These are phyloP conservation scores for Cyanoramphus novaezelandiae DNA, from an alignment of 2,113 vertebrate species.

Conservation along the genomic window DNA sequence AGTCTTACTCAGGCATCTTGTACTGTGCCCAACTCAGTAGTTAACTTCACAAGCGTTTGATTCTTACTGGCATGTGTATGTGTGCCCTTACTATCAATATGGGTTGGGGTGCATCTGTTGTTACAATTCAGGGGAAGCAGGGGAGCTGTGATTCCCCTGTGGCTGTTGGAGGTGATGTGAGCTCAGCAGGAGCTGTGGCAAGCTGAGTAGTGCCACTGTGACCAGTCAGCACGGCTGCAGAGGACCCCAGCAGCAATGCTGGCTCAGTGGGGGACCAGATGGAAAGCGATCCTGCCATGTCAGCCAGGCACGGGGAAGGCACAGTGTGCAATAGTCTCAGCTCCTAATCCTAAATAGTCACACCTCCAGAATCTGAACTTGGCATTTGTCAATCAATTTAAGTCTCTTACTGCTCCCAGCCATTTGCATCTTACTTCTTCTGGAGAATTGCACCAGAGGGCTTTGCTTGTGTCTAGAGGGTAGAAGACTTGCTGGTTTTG, in stretches of 20 bases:
- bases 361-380: neutral
- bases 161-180: neutral
- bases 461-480: neutral
- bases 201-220: rapidly evolving
- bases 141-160: neutral
- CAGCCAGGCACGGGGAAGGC: neutral
- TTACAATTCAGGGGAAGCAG: neutral
- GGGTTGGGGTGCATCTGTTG: neutral
- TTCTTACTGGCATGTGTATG: neutral
- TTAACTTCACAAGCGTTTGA: neutral
- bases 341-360: neutral
- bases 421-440: neutral
- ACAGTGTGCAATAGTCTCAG: rapidly evolving
- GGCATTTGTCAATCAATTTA: neutral
- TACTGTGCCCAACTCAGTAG: neutral
- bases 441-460: neutral
- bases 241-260: neutral
- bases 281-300: neutral
- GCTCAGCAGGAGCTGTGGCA: neutral
- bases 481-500: rapidly evolving
- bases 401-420: neutral
- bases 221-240: rapidly evolving
- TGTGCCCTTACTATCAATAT: neutral
- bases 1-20: neutral
- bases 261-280: rapidly evolving